Conservation (phyloP, 2,797 vertebrate genomes). For the Dipus sagitta region DNA sequence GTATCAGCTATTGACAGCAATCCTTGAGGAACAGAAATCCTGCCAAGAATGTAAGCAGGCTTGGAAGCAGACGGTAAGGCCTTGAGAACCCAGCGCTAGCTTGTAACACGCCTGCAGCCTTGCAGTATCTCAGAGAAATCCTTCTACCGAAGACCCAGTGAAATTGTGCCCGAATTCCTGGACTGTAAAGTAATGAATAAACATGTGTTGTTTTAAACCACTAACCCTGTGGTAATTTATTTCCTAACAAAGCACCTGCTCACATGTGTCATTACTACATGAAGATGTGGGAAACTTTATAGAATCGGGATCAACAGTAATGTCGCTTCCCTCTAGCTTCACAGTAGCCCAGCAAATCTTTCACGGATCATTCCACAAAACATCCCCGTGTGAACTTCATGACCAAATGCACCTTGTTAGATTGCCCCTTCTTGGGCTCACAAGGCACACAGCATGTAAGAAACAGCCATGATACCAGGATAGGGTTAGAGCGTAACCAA, state of each 20-base stretch:
- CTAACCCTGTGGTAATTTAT: neutral
- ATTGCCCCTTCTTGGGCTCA: neutral
- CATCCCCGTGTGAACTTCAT: neutral
- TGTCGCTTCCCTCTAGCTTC: neutral
- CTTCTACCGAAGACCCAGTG: neutral
- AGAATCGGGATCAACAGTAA: neutral
- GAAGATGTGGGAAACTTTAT: neutral
- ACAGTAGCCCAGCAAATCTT: neutral
- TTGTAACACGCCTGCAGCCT: neutral
- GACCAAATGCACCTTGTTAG: neutral
- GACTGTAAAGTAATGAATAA: neutral
- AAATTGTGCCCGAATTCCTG: neutral
- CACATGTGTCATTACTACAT: neutral
- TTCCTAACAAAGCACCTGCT: neutral
- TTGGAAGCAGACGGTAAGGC: neutral
- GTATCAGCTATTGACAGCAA: neutral
- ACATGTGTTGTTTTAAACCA: neutral
- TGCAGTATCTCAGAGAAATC: neutral
- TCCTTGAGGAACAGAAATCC: conserved; percentile 34
- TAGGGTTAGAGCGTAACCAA: neutral
- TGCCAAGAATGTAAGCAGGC: neutral
- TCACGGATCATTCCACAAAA: neutral
- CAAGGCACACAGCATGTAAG: neutral
- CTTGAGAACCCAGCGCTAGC: neutral
- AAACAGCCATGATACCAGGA: neutral